These are phyloP conservation scores for Drosophila limbata DNA, from an alignment of 2,888 invertebrate species.

Conservation along the genomic window DNA sequence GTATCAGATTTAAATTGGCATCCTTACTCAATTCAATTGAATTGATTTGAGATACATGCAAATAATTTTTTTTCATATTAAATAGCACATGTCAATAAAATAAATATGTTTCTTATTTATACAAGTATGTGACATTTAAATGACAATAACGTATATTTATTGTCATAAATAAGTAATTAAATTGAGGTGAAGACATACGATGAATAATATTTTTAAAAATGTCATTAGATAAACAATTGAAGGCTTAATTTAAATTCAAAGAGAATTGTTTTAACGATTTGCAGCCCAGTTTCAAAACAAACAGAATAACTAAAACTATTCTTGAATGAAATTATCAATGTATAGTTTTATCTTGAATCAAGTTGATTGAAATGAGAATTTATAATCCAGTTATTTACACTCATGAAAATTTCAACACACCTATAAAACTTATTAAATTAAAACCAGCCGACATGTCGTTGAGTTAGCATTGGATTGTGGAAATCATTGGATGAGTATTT, in stretches of 20 bases:
- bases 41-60: background rate
- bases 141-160: conserved; percentile 23
- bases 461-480: background rate
- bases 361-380: background rate
- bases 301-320: background rate
- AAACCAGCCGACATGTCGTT: background rate
- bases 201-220: background rate
- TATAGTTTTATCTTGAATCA: background rate
- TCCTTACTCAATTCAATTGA: background rate
- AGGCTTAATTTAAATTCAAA: background rate
- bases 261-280: background rate
- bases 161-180: conserved; percentile 18
- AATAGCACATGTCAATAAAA: background rate
- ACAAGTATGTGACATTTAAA: background rate
- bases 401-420: background rate
- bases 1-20: background rate
- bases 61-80: conserved; percentile 1
- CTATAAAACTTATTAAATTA: background rate
- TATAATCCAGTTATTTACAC: background rate
- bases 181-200: background rate
- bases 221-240: background rate
- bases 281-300: background rate
- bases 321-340: background rate
- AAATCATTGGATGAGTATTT: background rate
- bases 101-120: background rate